Evolutionary conservation across 2,888 invertebrate genomes (phyloP).

Genomic region (Leptura quadrifasciata): DNA sequence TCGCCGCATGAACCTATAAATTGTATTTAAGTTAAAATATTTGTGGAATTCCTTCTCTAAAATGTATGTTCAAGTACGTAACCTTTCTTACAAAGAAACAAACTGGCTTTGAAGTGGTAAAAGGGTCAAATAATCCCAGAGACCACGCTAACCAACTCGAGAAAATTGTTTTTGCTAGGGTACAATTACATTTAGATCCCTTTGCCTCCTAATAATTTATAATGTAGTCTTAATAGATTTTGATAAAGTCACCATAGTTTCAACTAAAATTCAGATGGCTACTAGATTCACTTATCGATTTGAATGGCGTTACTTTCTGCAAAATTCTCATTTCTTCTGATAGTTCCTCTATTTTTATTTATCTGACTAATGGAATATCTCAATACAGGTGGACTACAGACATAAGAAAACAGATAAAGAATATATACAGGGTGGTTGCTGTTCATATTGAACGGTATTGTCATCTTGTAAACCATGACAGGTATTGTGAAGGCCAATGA

Average conservation of each 20-base stretch:
- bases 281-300: neutral
- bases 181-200: slow-evolving; percentile 56
- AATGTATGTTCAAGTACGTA: slow-evolving; percentile 32
- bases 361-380: no score
- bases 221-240: slow-evolving; percentile 36
- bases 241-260: slow-evolving; percentile 27
- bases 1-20: neutral
- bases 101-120: slow-evolving; percentile 58
- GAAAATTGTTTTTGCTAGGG: slow-evolving; percentile 51
- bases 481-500: no score
- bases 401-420: no score
- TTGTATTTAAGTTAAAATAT: slow-evolving; percentile 21
- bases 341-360: no score
- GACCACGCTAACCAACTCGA: slow-evolving; percentile 40
- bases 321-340: neutral
- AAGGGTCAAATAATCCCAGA: slow-evolving; percentile 56
- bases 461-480: no score
- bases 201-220: slow-evolving; percentile 45
- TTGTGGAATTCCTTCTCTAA: slow-evolving; percentile 27
- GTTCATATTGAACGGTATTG: no score
- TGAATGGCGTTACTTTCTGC: neutral
- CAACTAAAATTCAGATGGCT: slow-evolving; percentile 2
- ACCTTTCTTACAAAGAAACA: slow-evolving; percentile 49
- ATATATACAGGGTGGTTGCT: no score
- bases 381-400: no score